A percentile compares a stretch with the other conserved stretches of the same genome.
Conservation (phyloP, 2,888 invertebrate species). For the Trichopoda pennipes region DNA sequence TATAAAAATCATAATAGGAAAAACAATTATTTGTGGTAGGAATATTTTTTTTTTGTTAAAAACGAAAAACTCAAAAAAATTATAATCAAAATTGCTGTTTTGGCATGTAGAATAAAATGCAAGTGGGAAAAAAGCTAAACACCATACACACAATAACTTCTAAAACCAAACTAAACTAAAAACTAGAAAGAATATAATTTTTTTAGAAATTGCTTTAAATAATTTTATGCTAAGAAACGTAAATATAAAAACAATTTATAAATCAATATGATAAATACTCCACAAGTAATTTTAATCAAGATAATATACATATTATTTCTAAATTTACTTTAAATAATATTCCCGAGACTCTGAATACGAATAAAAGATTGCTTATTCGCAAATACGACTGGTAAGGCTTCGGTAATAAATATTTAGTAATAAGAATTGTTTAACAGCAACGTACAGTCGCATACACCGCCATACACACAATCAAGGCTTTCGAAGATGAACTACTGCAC, state of each 20-base stretch:
- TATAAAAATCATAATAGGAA: conserved; percentile 27
- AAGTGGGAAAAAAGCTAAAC: conserved; percentile 27
- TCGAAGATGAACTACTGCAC: conserved; percentile 34
- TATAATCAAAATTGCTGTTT: conserved; percentile 11
- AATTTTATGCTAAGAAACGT: background rate
- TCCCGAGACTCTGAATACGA: no score
- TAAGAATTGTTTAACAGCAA: no score
- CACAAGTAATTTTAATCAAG: background rate
- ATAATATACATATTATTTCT: background rate
- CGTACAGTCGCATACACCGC: no score
- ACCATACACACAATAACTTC: conserved; percentile 26
- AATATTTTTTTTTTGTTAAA: no score
- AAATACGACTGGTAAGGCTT: no score
- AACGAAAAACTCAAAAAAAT: no score
- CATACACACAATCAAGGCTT: no score
- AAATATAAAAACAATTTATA: background rate
- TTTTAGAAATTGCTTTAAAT: background rate
- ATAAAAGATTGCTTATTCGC: no score
- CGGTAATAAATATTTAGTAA: no score
- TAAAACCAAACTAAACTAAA: conserved; percentile 31
- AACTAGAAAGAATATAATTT: conserved; percentile 23
- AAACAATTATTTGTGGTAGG: background rate
- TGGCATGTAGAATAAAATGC: conserved; percentile 25
- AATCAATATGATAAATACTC: background rate
- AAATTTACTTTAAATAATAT: background rate